Conservation (phyloP, 2,888 invertebrate species). For the Mystacides longicornis region DNA sequence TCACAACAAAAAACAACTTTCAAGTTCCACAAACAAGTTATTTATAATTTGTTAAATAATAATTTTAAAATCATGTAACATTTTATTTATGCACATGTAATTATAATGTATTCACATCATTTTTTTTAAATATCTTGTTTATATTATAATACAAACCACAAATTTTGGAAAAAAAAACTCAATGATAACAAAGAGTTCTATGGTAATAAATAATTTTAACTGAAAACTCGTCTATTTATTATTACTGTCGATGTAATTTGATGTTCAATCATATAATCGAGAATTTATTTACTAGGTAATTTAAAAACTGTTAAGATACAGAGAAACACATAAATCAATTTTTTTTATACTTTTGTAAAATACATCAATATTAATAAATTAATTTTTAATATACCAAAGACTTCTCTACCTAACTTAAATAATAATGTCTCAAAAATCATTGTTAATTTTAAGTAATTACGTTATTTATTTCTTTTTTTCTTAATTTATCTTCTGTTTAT, state of each 20-base stretch:
- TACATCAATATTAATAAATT: background rate
- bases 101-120: slow-evolving; percentile 23
- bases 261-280: too few species aligned
- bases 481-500: slow-evolving; percentile 22
- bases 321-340: background rate
- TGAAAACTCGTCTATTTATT: slow-evolving; percentile 10
- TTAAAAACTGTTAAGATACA: background rate
- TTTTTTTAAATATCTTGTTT: slow-evolving; percentile 20
- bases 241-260: too few species aligned
- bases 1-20: background rate
- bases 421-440: background rate
- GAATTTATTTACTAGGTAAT: too few species aligned
- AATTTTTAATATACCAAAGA: background rate
- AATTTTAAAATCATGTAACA: background rate
- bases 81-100: slow-evolving; percentile 13
- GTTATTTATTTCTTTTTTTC: slow-evolving; percentile 16
- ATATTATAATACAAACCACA: slow-evolving; percentile 19
- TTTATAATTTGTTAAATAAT: slow-evolving; percentile 1
- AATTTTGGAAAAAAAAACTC: slow-evolving; percentile 8
- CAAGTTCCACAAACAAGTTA: slow-evolving; percentile 15
- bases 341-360: background rate
- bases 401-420: background rate
- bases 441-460: slow-evolving; percentile 14
- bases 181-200: slow-evolving; percentile 8
- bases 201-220: slow-evolving; percentile 24